phyloP scores from a whole-genome alignment of 1,140 invertebrate species.

The silkworm (Bombyx mori) region DNA sequence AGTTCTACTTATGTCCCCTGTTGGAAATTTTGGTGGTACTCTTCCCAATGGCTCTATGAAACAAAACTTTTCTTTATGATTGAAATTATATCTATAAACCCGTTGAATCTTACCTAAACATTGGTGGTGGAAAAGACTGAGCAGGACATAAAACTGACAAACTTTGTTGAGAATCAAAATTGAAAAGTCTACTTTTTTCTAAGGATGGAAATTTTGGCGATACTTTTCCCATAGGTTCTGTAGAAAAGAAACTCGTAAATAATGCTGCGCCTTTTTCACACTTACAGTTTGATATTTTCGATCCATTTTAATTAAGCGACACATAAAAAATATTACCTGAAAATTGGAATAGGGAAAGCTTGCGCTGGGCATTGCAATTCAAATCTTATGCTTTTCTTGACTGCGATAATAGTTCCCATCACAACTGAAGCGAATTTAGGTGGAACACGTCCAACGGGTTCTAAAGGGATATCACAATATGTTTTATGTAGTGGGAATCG shows the following conservation, averaged over 20 bases:
- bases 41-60: constrained; percentile 73
- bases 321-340: constrained; percentile 72
- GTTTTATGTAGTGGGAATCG: constrained; percentile 23
- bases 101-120: constrained; percentile 67
- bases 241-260: constrained; percentile 26
- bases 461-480: constrained; percentile 53
- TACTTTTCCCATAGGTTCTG: constrained; percentile 73
- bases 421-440: constrained; percentile 75
- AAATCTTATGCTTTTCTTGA: constrained; percentile 53
- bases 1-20: constrained; percentile 65
- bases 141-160: constrained; percentile 58
- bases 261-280: constrained; percentile 5
- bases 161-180: constrained; percentile 48
- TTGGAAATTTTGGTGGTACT: constrained; percentile 75
- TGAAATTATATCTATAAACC: constrained; percentile 6
- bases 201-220: constrained; percentile 77
- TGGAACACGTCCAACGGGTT: constrained; percentile 79
- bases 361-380: constrained; percentile 79
- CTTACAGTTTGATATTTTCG: constrained; percentile 3
- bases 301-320: neutral
- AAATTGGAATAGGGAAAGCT: constrained; percentile 79
- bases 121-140: constrained; percentile 77
- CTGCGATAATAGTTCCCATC: constrained; percentile 68
- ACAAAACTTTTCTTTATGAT: constrained; percentile 23
- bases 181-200: constrained; percentile 76